A percentile compares a stretch with the other conserved stretches of the same genome.
phyloP scores from a whole-genome alignment of 2,113 vertebrate genomes.

The Cyanoramphus novaezelandiae region DNA sequence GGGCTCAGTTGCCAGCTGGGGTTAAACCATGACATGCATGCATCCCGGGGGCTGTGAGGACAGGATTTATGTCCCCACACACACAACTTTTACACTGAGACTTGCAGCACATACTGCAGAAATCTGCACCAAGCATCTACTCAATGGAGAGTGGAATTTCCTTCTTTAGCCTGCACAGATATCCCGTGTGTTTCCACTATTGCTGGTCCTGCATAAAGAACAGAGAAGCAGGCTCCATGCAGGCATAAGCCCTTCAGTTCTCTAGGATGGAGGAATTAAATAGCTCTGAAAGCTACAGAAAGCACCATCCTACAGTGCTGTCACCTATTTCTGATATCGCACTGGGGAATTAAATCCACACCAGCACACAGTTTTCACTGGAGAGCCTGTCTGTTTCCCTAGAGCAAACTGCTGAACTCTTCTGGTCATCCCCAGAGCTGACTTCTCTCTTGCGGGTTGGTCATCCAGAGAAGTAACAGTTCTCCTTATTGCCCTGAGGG shows the following conservation, averaged over 20 bases:
- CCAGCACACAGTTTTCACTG: background rate
- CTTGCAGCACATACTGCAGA: background rate
- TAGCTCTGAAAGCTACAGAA: background rate
- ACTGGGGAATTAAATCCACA: background rate
- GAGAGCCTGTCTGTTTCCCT: background rate
- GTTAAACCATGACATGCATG: background rate
- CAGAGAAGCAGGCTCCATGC: background rate
- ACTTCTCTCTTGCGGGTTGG: accelerated
- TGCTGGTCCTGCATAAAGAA: background rate
- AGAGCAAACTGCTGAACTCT: background rate
- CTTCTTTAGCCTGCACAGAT: accelerated
- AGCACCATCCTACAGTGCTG: background rate
- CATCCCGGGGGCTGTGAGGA: background rate
- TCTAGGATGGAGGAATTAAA: background rate
- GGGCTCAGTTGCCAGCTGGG: background rate
- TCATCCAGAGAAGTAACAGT: background rate
- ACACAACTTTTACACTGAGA: background rate
- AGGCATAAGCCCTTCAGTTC: accelerated
- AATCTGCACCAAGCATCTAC: background rate
- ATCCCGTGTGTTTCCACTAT: background rate
- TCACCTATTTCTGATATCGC: background rate
- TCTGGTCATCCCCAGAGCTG: background rate
- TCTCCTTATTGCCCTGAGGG: background rate
- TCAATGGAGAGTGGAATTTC: background rate
- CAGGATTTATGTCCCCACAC: background rate